phyloP scores from a whole-genome alignment of 2,113 vertebrate genomes.

The Chelonoidis abingdonii region DNA sequence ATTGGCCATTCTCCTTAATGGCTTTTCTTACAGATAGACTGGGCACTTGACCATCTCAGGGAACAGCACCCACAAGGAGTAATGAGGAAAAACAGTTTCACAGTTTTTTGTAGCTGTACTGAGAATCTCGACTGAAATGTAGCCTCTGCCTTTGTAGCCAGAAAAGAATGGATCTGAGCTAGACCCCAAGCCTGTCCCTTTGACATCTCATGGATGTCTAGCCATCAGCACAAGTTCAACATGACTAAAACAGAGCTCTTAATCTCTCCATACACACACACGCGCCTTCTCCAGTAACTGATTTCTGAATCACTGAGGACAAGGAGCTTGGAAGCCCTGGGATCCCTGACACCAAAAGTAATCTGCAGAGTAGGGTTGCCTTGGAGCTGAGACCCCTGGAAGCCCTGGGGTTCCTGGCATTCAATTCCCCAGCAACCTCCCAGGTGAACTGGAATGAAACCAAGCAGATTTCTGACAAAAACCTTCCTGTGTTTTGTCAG shows the following conservation, averaged over 20 bases:
- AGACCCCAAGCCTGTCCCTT: neutral
- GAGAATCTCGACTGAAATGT: neutral
- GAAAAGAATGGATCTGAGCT: neutral
- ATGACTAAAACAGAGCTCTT: neutral
- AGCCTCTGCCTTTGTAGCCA: neutral
- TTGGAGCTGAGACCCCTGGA: neutral
- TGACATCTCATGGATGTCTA: no score
- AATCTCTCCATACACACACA: neutral
- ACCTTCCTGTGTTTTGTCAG: neutral
- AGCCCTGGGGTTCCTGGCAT: neutral
- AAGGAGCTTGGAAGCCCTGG: neutral
- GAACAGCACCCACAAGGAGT: neutral
- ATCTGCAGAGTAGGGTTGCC: neutral
- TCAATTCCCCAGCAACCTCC: neutral
- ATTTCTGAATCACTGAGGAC: neutral
- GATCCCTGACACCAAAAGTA: neutral
- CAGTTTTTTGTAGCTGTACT: neutral
- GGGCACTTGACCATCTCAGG: no score
- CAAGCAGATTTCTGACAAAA: neutral
- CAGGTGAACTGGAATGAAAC: neutral
- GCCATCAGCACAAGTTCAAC: no score
- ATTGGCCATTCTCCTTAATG: no score
- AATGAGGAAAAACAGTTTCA: neutral
- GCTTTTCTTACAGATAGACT: no score
- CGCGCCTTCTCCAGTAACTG: neutral